Evolutionary conservation across 2,113 vertebrate species (phyloP).

Genomic region (Cricetomys ansorgei): DNA sequence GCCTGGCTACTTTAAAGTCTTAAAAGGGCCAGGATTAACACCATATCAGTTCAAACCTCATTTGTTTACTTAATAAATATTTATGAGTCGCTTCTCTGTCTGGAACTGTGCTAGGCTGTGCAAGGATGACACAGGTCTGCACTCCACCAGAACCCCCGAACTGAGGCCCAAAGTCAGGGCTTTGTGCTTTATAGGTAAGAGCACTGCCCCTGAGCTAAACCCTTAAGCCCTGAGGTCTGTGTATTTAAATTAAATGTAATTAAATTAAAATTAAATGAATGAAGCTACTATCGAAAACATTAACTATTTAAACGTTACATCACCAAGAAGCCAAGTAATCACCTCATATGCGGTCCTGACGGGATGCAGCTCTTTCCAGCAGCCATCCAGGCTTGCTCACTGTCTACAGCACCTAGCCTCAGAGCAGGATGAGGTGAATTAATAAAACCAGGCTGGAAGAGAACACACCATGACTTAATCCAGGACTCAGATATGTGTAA

Average conservation of each 20-base stretch:
- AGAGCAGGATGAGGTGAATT: neutral
- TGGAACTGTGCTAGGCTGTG: neutral
- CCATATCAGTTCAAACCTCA: neutral
- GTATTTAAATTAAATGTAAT: neutral
- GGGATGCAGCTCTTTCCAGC: neutral
- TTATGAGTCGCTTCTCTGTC: neutral
- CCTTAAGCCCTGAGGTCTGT: neutral
- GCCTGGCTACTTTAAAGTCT: neutral
- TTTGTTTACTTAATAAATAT: neutral
- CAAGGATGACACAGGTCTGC: neutral
- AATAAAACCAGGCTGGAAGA: neutral
- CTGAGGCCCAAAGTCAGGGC: neutral
- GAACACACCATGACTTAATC: neutral
- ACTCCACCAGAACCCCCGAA: neutral
- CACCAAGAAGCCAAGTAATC: neutral
- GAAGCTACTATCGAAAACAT: neutral
- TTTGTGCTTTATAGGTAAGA: neutral
- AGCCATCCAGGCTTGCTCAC: neutral
- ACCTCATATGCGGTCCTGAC: neutral
- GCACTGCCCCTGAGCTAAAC: neutral
- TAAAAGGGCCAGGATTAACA: neutral
- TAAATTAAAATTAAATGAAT: neutral
- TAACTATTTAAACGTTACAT: no score
- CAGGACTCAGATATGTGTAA: neutral
- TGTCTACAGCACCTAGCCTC: neutral